A percentile compares a stretch with the other conserved stretches of the same genome.
These are phyloP conservation scores for Caenorhabditis sp. DNA, from an alignment of 2,888 invertebrate genomes.

Conservation along the genomic window DNA sequence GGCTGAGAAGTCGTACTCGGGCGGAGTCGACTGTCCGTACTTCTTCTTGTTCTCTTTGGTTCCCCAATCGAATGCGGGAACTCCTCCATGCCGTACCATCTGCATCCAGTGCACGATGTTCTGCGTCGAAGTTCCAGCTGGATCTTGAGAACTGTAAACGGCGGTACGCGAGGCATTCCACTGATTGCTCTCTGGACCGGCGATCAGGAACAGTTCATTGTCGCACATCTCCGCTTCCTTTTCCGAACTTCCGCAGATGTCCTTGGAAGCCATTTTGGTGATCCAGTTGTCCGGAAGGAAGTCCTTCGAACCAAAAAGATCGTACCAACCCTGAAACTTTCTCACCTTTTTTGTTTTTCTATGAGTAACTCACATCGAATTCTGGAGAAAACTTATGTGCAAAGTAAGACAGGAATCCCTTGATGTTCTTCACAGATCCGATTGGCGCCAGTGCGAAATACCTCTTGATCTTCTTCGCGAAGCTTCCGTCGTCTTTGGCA, in stretches of 20 bases:
- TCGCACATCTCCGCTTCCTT: conserved; percentile 86
- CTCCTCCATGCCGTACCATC: conserved; percentile 69
- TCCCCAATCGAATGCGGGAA: conserved; percentile 69
- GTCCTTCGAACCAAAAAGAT: conserved; percentile 84
- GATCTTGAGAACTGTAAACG: conserved; percentile 84
- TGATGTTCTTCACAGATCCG: conserved; percentile 82
- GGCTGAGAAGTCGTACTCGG: conserved; percentile 68
- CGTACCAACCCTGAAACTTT: conserved; percentile 72
- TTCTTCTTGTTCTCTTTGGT: conserved; percentile 70
- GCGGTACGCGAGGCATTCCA: conserved; percentile 75
- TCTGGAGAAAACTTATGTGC: conserved; percentile 70
- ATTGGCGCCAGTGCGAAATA: conserved; percentile 82
- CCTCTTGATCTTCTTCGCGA: conserved; percentile 78
- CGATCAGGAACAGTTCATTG: conserved; percentile 88
- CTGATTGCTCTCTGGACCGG: conserved; percentile 86
- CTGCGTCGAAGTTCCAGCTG: conserved; percentile 85
- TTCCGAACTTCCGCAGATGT: conserved; percentile 75
- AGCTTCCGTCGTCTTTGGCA: conserved; percentile 68
- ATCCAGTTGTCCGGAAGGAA: conserved; percentile 83
- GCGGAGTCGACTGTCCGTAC: conserved; percentile 71
- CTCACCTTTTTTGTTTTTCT: too few relatives aligned
- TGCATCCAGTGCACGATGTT: conserved; percentile 85
- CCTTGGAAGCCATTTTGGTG: conserved; percentile 72
- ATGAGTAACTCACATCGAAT: conserved; percentile 71
- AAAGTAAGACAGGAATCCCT: conserved; percentile 78